Conservation (phyloP, 2,797 vertebrate species). For the Rallus crepitans region DNA sequence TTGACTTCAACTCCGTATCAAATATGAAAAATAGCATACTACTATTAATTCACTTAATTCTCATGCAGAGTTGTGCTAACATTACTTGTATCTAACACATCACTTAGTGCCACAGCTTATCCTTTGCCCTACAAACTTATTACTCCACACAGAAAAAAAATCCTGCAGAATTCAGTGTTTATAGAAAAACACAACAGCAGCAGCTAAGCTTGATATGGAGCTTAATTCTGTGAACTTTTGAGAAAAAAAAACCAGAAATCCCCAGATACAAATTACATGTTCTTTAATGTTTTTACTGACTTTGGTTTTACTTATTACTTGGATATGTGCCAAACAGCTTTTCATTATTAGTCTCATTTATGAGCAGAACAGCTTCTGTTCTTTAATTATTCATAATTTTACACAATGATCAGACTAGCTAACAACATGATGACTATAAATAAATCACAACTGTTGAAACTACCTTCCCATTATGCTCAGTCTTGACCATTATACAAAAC, state of each 20-base stretch:
- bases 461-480: neutral
- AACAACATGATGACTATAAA: conserved; percentile 6
- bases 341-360: neutral
- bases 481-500: neutral
- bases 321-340: neutral
- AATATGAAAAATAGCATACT: neutral
- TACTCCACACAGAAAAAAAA: neutral
- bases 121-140: neutral
- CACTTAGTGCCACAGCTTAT: neutral
- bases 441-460: conserved; percentile 33
- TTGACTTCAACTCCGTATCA: neutral
- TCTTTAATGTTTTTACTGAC: neutral
- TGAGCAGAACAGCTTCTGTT: conserved; percentile 24
- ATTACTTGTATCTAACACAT: neutral
- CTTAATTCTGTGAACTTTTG: neutral
- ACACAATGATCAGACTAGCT: neutral
- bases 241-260: neutral
- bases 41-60: neutral
- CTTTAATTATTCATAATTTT: conserved; percentile 39
- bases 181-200: neutral
- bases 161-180: neutral
- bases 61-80: neutral
- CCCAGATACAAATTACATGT: neutral
- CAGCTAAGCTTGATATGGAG: neutral
- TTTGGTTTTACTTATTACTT: neutral